Evolutionary conservation across 2,113 vertebrate species (phyloP), one percentile per base, ranked within the genome.

Genomic region (Nansenia antarctica): DNA sequence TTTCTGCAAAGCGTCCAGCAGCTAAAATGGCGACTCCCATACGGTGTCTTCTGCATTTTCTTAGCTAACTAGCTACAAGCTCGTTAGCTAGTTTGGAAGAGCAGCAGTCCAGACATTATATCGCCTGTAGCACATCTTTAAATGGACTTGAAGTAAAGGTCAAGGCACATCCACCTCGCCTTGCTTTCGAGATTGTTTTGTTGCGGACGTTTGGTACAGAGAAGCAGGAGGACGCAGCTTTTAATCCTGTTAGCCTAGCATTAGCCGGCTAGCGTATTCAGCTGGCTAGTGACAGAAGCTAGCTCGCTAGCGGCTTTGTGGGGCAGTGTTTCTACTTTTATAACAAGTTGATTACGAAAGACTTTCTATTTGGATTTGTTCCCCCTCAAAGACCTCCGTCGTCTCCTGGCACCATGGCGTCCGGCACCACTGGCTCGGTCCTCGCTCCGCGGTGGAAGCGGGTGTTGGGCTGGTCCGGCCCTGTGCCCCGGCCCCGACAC

Each of bases 371-470:
- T 53, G 49, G 72, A 71, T 65, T 70, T 77, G 62, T 69, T 75
- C 15, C 73, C 20, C 53, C 18, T 72, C 54, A 37, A 83, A 15
- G 72, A 74, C 61, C 77, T 71, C 71, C 72, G 45, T 32, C 39
- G 65, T 55, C 73, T 69, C 45, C 72, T 49, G 55, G 68, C 59
- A 73, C 58, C 65, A 84, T 80, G 70, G 65, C 81, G 5, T 39
- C 81, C 1, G 77, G 72, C 42, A 63, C 73, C 2, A 65, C 65
- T 0, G 67, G 45, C 27, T 74, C 74, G 27, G 87, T 86, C 54
- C 66, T 94, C 45, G 92, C 94, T 88, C 94, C 94, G 11, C 90
- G 94, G 64, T 96, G 94, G 94, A 95, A 95, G 87, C 87, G 94
- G 49, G 92, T 96, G 31, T 82, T 93, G 69, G 94, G 94, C 53